Evolutionary conservation across 2,113 vertebrate species (phyloP), one percentile per base, ranked within the genome.

Genomic region (Aptenodytes patagonicus): DNA sequence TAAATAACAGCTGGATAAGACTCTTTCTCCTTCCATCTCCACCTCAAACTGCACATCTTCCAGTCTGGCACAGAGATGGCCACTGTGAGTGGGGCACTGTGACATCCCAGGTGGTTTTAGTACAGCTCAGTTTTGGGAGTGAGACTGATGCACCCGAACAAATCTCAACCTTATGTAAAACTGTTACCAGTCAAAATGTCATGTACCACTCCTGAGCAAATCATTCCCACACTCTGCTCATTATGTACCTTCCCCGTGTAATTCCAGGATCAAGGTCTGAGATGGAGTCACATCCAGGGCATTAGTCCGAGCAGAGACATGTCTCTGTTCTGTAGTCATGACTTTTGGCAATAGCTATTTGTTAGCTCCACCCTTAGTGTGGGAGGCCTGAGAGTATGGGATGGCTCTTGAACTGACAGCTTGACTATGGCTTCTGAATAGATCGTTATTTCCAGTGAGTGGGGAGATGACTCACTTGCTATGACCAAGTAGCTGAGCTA

Each of bases 41-140:
- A 32, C 9, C 34, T 86, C 17, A 6, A 8, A 18, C 22, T 44
- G 20, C n/a, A 52, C 36, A 29, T 64, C 19, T 46, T 62, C 75
- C 70, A 62, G 31, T 61, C 28, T 51, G 36, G 11, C 38, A 26
- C 13, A 7, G 55, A 81, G 44, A 38, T 36, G 69, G 44, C 20
- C 9, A 10, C 34, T 17, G 40, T 0, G 0, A 22, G 7, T 57
- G 13, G 13, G n/a, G 18, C 31, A 29, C 62, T 0, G 2, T 38
- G 58, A 19, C 16, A 52, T 36, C 42, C 36, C 52, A 34, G 15
- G 17, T 51, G 21, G 61, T 28, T 70, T 17, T 17, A 25, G 11
- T 19, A 16, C 57, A 81, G 42, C 34, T 77, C 58, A 12, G 46
- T 46, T 66, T 64, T 18, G 44, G 10, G 44, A 51, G 31, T 17